Conservation (phyloP, 2,888 invertebrate species). For the Achlya flavicornis region DNA sequence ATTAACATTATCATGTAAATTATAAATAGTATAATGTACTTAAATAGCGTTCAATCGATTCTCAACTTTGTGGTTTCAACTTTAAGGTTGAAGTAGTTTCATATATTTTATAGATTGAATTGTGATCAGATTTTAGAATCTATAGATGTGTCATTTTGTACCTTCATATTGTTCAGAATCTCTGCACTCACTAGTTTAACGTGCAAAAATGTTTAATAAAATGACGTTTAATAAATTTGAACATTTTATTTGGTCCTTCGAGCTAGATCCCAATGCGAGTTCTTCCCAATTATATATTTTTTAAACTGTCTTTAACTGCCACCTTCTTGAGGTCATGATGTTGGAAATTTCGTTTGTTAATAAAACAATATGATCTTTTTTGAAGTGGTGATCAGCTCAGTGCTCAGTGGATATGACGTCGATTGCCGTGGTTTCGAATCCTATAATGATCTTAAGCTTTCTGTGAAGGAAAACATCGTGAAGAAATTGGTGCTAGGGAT, state of each 20-base stretch:
- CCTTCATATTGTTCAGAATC: constrained; percentile 53
- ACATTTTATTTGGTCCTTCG: constrained; percentile 27
- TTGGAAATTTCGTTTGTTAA: too few relatives aligned
- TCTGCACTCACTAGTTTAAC: constrained; percentile 60
- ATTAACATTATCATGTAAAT: constrained; percentile 1
- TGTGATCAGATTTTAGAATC: constrained; percentile 41
- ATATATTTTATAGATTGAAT: constrained; percentile 31
- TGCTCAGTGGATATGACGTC: too few relatives aligned
- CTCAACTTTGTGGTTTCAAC: constrained; percentile 24
- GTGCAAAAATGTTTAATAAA: constrained; percentile 52
- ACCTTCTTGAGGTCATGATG: too few relatives aligned
- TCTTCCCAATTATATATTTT: neutral
- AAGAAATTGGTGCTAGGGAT: too few relatives aligned
- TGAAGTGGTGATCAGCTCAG: too few relatives aligned
- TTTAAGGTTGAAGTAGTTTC: constrained; percentile 34
- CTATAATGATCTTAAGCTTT: too few relatives aligned
- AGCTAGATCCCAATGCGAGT: neutral
- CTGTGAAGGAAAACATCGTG: too few relatives aligned
- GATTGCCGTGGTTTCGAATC: too few relatives aligned
- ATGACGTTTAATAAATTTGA: constrained; percentile 36
- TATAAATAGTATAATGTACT: neutral
- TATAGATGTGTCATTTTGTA: constrained; percentile 35
- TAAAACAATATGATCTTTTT: too few relatives aligned
- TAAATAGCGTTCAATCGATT: constrained; percentile 20
- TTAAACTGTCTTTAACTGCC: too few relatives aligned